A percentile compares a stretch with the other conserved stretches of the same genome.
These are phyloP conservation scores for Propithecus coquereli DNA, from an alignment of 2,113 vertebrate genomes.

Conservation along the genomic window DNA sequence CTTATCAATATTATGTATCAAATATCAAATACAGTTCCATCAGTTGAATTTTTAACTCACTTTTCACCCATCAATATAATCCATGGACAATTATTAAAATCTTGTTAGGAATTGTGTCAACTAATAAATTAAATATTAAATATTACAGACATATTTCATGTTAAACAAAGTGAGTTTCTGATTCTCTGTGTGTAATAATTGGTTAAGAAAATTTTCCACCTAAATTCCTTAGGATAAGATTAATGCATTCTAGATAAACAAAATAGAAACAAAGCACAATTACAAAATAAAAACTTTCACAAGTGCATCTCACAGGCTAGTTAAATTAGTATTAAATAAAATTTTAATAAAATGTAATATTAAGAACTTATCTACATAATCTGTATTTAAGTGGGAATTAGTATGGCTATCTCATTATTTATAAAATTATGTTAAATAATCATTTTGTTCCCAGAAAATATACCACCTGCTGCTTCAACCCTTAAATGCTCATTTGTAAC, in stretches of 20 bases:
- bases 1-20: not conserved
- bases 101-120: not conserved
- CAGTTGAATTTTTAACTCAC: not conserved
- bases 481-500: conserved; percentile 66
- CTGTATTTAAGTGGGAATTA: conserved; percentile 38
- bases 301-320: not conserved
- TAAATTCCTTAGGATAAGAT: not conserved
- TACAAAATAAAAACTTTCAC: not conserved
- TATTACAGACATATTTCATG: conserved; percentile 5
- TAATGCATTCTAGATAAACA: not conserved
- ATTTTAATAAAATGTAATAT: conserved; percentile 39
- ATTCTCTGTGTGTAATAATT: not conserved
- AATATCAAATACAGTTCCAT: conserved; percentile 10
- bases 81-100: not conserved
- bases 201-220: not conserved
- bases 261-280: conserved; percentile 15
- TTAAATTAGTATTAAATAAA: conserved; percentile 44
- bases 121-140: conserved; percentile 18
- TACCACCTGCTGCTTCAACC: conserved; percentile 58
- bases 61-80: not conserved
- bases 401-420: conserved; percentile 37
- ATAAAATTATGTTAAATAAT: conserved; percentile 71
- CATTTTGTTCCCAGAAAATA: conserved; percentile 61
- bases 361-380: conserved; percentile 52
- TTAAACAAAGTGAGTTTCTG: not conserved